Conservation (phyloP, 2,888 invertebrate species). For the Ormyrus nitidulus region DNA sequence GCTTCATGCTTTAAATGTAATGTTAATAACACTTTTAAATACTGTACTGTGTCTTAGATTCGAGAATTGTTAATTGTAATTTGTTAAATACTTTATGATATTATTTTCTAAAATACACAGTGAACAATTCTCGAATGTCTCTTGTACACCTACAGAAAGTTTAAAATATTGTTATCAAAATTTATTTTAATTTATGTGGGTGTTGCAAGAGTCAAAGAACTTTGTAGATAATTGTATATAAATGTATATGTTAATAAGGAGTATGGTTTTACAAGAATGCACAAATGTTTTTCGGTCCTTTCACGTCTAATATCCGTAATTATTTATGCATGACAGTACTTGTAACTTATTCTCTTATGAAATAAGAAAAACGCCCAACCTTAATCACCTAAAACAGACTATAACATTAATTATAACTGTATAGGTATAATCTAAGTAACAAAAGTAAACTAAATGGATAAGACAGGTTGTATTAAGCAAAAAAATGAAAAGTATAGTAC, state of each 20-base stretch:
- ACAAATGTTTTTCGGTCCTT: conserved; percentile 10
- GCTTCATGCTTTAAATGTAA: conserved; percentile 42
- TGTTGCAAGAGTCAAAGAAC: background rate
- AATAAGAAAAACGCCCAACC: conserved; percentile 16
- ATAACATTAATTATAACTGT: background rate
- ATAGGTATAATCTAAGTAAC: too few species aligned
- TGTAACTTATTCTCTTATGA: background rate
- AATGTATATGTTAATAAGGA: conserved; percentile 15
- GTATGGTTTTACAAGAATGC: conserved; percentile 32
- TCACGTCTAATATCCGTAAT: background rate
- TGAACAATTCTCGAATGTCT: background rate
- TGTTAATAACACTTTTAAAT: background rate
- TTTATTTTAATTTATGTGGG: background rate
- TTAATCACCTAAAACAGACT: background rate
- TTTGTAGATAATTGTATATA: background rate
- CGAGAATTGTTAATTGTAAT: background rate
- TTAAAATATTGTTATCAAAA: background rate
- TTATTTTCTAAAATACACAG: background rate
- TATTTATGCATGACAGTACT: conserved; percentile 19
- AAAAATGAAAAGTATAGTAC: background rate
- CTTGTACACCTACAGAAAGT: background rate
- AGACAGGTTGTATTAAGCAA: background rate
- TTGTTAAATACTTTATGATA: background rate
- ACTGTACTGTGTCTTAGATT: background rate
- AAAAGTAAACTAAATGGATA: too few species aligned